These are phyloP conservation scores for Cryptus viduatorius DNA, from an alignment of 2,888 invertebrate species.

Conservation along the genomic window DNA sequence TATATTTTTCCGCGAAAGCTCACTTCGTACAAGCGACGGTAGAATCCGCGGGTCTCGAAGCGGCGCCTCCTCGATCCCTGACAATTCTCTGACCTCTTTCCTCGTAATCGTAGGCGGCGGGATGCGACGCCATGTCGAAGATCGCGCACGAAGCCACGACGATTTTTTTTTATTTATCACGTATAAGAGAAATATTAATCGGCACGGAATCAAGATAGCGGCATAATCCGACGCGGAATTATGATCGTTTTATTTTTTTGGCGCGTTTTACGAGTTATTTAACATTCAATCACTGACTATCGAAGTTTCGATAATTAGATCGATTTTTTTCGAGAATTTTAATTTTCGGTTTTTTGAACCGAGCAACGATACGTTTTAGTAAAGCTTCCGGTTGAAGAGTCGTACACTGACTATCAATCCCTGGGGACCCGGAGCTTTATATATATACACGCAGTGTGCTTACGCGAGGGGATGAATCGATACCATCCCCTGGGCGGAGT, in stretches of 20 bases:
- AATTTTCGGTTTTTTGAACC: not conserved
- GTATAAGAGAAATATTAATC: constrained; percentile 28
- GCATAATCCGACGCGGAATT: not conserved
- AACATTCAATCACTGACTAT: constrained; percentile 3
- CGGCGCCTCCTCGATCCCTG: constrained; percentile 77
- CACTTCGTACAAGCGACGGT: constrained; percentile 78
- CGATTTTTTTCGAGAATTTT: not conserved
- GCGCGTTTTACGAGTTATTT: not conserved
- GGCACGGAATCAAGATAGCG: constrained; percentile 2
- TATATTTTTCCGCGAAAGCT: constrained; percentile 24
- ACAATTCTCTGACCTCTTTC: constrained; percentile 81
- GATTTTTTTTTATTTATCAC: constrained; percentile 34
- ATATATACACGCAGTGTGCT: constrained; percentile 73
- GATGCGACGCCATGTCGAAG: constrained; percentile 80
- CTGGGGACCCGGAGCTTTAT: constrained; percentile 77
- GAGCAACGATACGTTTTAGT: not conserved
- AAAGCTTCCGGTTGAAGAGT: constrained; percentile 52
- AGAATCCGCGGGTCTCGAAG: constrained; percentile 81
- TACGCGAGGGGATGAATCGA: constrained; percentile 79
- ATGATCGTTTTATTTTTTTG: not conserved
- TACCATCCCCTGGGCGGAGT: constrained; percentile 82
- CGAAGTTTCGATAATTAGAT: not conserved
- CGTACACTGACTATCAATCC: constrained; percentile 73
- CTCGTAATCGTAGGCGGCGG: constrained; percentile 81
- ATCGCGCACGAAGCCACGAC: constrained; percentile 69